Evolutionary conservation across 2,888 invertebrate genomes (phyloP).

Genomic region (Cosmorhoe ocellata): DNA sequence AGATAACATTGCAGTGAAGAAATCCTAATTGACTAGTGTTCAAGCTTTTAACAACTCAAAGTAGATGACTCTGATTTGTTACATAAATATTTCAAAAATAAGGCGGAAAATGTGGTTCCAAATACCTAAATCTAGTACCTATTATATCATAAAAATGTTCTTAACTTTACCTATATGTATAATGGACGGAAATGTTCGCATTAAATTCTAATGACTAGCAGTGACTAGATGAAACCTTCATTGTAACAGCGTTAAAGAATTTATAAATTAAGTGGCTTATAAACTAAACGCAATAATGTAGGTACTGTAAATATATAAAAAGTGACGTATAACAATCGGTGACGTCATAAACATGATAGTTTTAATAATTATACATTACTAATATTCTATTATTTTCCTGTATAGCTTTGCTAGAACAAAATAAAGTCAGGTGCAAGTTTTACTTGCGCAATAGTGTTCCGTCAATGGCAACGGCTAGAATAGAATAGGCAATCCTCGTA

Average conservation of each 20-base stretch:
- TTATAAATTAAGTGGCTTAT: constrained; percentile 2
- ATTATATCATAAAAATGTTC: not conserved
- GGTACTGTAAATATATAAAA: too few species aligned
- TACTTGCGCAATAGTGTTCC: too few species aligned
- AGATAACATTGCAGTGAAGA: constrained; percentile 15
- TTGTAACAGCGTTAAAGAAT: constrained; percentile 9
- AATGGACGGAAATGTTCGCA: constrained; percentile 19
- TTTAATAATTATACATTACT: too few species aligned
- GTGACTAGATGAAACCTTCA: constrained; percentile 20
- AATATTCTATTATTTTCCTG: constrained; percentile 3
- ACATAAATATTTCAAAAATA: constrained; percentile 15
- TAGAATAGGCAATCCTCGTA: too few species aligned
- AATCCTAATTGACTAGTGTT: constrained; percentile 19
- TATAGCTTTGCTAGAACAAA: not conserved
- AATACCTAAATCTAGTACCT: constrained; percentile 15
- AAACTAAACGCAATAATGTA: too few species aligned
- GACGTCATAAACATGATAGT: too few species aligned
- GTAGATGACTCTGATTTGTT: not conserved
- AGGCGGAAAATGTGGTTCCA: constrained; percentile 30
- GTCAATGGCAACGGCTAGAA: too few species aligned
- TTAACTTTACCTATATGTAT: constrained; percentile 6
- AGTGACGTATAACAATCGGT: constrained; percentile 2
- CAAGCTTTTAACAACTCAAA: constrained; percentile 6
- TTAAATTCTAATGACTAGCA: constrained; percentile 29
- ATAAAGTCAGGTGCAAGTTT: not conserved